Conservation (phyloP, 2,113 vertebrate species). For the Rhodinocichla rosea region DNA sequence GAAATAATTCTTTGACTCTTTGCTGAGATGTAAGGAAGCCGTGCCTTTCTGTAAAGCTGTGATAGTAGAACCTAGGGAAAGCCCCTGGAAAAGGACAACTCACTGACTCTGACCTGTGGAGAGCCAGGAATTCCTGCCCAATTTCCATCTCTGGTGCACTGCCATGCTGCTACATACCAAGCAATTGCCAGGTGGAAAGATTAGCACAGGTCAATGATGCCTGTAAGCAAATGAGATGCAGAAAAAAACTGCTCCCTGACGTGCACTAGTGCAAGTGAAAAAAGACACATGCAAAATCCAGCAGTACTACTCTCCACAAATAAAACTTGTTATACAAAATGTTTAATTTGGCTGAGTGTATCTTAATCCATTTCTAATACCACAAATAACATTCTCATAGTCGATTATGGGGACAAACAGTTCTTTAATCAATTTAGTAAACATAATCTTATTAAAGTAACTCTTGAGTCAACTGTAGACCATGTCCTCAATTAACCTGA, state of each 20-base stretch:
- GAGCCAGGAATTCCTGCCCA: background rate
- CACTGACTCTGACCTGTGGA: accelerated
- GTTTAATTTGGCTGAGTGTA: constrained; percentile 1
- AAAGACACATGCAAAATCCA: background rate
- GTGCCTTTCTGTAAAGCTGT: background rate
- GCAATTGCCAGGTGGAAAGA: background rate
- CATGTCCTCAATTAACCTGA: constrained; percentile 51
- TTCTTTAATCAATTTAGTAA: constrained; percentile 58
- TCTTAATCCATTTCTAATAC: constrained; percentile 52
- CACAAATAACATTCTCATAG: constrained; percentile 21
- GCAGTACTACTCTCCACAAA: background rate
- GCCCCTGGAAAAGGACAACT: background rate
- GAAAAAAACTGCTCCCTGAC: background rate
- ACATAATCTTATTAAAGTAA: constrained; percentile 49
- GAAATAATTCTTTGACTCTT: background rate
- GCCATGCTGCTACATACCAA: background rate
- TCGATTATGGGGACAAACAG: constrained; percentile 12
- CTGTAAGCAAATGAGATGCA: background rate
- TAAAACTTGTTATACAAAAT: background rate
- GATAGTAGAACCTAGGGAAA: background rate
- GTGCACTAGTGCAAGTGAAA: background rate
- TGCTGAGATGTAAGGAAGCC: background rate
- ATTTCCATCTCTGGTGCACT: background rate
- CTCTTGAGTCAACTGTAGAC: constrained; percentile 12
- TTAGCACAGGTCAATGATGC: background rate